These are phyloP conservation scores for Pseudomyrmex cubaensis DNA, from an alignment of 1,140 invertebrate species.

Conservation along the genomic window DNA sequence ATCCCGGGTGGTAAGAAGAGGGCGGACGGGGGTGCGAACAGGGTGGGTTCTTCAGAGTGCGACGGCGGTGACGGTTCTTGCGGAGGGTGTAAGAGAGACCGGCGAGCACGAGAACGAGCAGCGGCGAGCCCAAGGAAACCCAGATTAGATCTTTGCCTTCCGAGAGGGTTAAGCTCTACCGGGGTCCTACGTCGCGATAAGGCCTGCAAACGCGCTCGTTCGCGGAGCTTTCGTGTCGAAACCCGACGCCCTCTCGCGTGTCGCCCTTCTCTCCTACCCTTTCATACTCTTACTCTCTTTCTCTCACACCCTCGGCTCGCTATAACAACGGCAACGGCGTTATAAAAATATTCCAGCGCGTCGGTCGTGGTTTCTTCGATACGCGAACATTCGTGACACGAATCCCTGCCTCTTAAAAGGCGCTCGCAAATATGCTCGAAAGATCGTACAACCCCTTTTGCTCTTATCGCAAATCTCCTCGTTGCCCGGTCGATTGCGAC, in stretches of 20 bases:
- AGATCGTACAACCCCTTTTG: neutral
- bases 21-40: neutral
- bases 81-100: slow-evolving; percentile 18
- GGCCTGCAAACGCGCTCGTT: slow-evolving; percentile 77
- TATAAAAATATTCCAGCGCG: slow-evolving; percentile 53
- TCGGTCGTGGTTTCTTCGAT: slow-evolving; percentile 44
- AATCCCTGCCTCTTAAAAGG: slow-evolving; percentile 48
- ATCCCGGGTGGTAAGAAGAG: slow-evolving; percentile 22
- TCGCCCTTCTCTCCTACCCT: neutral
- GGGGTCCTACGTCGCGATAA: slow-evolving; percentile 75
- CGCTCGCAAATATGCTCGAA: slow-evolving; percentile 39
- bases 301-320: neutral
- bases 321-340: slow-evolving; percentile 16
- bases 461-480: slow-evolving; percentile 22
- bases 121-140: slow-evolving; percentile 48
- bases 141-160: slow-evolving; percentile 49
- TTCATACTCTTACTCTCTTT: neutral
- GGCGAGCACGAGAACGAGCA: slow-evolving; percentile 53
- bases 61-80: slow-evolving; percentile 45
- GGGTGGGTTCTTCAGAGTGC: neutral
- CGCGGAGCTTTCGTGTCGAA: slow-evolving; percentile 75
- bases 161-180: slow-evolving; percentile 36
- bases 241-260: slow-evolving; percentile 56
- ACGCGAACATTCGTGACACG: slow-evolving; percentile 38
- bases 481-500: neutral